Percentiles rank a stretch among this genome's conserved stretches.
Evolutionary conservation across 2,113 vertebrate genomes (phyloP).

Genomic region (Thunnus thynnus): DNA sequence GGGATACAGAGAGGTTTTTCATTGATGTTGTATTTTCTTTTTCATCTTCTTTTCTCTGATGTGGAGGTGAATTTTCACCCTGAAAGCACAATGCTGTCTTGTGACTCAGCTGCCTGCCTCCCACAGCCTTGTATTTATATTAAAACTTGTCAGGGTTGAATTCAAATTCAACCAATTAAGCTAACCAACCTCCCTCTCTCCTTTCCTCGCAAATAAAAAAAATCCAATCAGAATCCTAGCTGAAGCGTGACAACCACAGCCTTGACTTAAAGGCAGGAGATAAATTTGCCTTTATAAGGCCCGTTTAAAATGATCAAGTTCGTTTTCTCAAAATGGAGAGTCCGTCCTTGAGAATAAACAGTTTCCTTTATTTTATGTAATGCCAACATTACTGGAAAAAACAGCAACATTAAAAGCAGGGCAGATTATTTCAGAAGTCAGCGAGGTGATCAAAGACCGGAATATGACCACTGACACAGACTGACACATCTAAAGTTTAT

Average conservation of each 20-base stretch:
- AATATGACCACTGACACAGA: conserved; percentile 55
- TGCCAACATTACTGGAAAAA: conserved; percentile 14
- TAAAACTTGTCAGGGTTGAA: conserved; percentile 58
- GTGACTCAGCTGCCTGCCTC: conserved; percentile 48
- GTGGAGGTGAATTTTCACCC: conserved; percentile 54
- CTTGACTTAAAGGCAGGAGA: conserved; percentile 60
- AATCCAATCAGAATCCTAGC: conserved; percentile 65
- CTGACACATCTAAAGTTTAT: conserved; percentile 56
- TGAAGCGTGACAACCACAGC: conserved; percentile 70
- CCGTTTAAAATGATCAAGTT: conserved; percentile 54
- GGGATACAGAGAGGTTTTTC: conserved; percentile 25
- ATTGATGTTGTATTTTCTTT: conserved; percentile 13
- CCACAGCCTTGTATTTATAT: conserved; percentile 54
- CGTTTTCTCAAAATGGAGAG: conserved; percentile 47
- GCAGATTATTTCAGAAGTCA: conserved; percentile 44
- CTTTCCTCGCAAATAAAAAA: conserved; percentile 48
- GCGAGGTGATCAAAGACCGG: conserved; percentile 64
- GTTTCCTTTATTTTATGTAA: conserved; percentile 49
- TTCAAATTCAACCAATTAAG: conserved; percentile 71
- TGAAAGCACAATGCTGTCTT: conserved; percentile 44
- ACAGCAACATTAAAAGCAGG: conserved; percentile 32
- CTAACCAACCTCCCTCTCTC: conserved; percentile 47
- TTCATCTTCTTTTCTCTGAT: conserved; percentile 36
- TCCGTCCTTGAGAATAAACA: conserved; percentile 29
- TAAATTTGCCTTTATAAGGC: conserved; percentile 59